These are phyloP conservation scores for Ophonus ardosiacus DNA, from an alignment of 2,888 invertebrate genomes.

Conservation along the genomic window DNA sequence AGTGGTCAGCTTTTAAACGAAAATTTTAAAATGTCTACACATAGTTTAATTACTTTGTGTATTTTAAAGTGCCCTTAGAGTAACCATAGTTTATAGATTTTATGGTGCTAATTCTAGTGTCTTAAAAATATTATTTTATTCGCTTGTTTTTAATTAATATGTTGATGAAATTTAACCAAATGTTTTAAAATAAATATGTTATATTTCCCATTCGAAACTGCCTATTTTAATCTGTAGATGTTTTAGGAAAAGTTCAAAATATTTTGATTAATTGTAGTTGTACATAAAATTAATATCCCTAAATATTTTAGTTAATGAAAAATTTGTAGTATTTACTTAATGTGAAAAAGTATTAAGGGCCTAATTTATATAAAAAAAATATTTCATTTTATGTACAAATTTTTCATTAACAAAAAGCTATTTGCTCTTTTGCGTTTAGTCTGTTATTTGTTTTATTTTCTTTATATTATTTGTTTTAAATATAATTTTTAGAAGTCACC, in stretches of 20 bases:
- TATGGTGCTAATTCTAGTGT: slow-evolving; percentile 62
- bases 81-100: slow-evolving; percentile 60
- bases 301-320: slow-evolving; percentile 45
- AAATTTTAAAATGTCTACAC: slow-evolving; percentile 41
- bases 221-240: slow-evolving; percentile 37
- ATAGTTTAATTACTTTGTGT: slow-evolving; percentile 45
- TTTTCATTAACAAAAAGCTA: slow-evolving; percentile 26
- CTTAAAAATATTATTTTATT: slow-evolving; percentile 59
- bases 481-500: slow-evolving; percentile 55
- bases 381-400: slow-evolving; percentile 33
- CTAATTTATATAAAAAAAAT: slow-evolving; percentile 39
- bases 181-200: slow-evolving; percentile 39
- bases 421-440: slow-evolving; percentile 31
- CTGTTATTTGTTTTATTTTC: slow-evolving; percentile 52
- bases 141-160: slow-evolving; percentile 57
- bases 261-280: slow-evolving; percentile 35
- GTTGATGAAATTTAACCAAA: slow-evolving; percentile 55
- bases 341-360: background rate
- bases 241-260: background rate
- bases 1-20: slow-evolving; percentile 13
- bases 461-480: slow-evolving; percentile 49
- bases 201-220: slow-evolving; percentile 43
- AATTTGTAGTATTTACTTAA: slow-evolving; percentile 17
- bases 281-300: slow-evolving; percentile 35
- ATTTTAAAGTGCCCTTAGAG: slow-evolving; percentile 57